Conservation (phyloP, 2,888 invertebrate species). For the Marronus borbonicus region DNA sequence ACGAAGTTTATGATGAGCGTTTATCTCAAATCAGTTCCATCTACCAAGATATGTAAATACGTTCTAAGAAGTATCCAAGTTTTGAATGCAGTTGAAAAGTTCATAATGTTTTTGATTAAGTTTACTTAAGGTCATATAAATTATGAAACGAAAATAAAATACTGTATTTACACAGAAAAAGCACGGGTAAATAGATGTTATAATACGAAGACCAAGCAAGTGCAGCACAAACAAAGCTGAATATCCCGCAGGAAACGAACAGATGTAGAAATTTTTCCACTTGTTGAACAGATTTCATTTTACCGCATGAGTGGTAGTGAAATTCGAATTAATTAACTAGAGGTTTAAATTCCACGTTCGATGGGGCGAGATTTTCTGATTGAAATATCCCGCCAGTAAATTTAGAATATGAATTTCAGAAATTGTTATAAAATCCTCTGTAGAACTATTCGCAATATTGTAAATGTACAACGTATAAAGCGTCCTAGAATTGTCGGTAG, state of each 20-base stretch:
- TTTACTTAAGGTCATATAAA: no score
- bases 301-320: not conserved
- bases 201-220: not conserved
- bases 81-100: no score
- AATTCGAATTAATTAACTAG: not conserved
- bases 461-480: no score
- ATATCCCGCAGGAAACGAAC: not conserved
- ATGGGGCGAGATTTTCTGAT: not conserved
- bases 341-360: not conserved
- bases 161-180: not conserved
- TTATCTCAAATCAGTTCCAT: no score
- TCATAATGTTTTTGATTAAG: no score
- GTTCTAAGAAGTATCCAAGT: no score
- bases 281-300: constrained; percentile 2
- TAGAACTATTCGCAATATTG: no score
- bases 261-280: not conserved
- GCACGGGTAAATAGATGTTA: not conserved
- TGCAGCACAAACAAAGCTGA: not conserved
- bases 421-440: no score
- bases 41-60: no score
- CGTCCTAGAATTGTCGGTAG: no score
- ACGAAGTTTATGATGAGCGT: no score
- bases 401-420: not conserved
- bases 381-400: not conserved
- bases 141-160: not conserved